Base-by-base conservation (phyloP, 2,113 vertebrate genomes). In the Grus americana region DNA sequence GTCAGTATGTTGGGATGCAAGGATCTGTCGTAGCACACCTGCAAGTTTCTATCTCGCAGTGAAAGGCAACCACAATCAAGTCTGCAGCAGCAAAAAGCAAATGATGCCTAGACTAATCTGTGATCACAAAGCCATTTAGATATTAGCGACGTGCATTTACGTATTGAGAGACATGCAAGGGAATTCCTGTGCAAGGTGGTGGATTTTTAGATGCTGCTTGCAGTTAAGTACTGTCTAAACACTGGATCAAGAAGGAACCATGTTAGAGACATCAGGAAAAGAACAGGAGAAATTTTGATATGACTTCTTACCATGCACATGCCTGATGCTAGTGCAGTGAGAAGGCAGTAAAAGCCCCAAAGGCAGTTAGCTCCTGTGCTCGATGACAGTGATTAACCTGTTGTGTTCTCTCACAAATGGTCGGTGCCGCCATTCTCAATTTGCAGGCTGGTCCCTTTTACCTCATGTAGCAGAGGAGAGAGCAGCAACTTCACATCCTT, bases 341-440 rank as follows among this genome's bases (percentile, higher is more conserved):
- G 63, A 70, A 57, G 34, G 20, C 54, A 70, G 36, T 17, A 29
- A 70, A 62, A 5, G 8, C 46, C 18, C 40, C 24, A 34, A 16
- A 30, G 40, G 54, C 63, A 34, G 30, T 36, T 54, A 34, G 34
- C 27, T 73, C 23, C 44, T 70, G 2, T 3, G 15, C 40, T 58
- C 36, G 10, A 6, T 7, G 29, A 15, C 12, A 22, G n/a, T 0
- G 3, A 49, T 63, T 10, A 50, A 55, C 71, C 30, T 81, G 59
- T 50, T 19, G 26, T 24, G 12, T 57, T 59, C 27, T 75, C 44
- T 20, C 2, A 0, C 0, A 11, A 9, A 2, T 2, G 10, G 29
- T 10, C 3, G 6, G 24, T 42, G 50, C 19, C 8, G 15, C 14
- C 2, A 1, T 29, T 5, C 47, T 47, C 18, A 9, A 47, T 47